Base-by-base conservation (phyloP, 2,888 invertebrate species). In the Merodon equestris region DNA sequence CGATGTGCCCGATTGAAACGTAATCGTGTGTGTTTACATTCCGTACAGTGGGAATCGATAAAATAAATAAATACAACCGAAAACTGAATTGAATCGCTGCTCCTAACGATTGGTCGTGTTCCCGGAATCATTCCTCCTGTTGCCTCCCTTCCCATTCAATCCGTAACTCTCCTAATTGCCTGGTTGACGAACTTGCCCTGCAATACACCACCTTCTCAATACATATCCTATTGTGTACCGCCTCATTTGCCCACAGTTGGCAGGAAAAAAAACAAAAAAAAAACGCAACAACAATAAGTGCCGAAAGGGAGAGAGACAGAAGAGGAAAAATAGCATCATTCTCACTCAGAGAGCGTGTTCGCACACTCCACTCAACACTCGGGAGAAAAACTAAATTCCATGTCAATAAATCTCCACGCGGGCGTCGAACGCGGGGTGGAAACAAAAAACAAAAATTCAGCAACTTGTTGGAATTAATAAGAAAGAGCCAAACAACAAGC, bases 401-500 rank as follows among this genome's bases (percentile, higher is more conserved):
- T 34, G 14, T 34, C n/a, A 57, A 10, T 2, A 7, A 27, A 4
- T 2, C 27, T 7, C 27, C 27, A 27, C 27, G 27, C 27, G 27
- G 27, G 27, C 27, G 27, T 7, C 27, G 27, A 4, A 7, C 27
- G 27, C 27, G 7, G 27, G 2, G 27, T 7, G 2, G 50, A 68
- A 50, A 58, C 1, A 54, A 40, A 58, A 67, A 63, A 50, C 1
- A 45, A 42, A 12, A 45, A 50, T 50, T 44, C 68, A 60, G 74
- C 79, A 74, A 79, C 79, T 79, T 79, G 79, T 79, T 79, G 74
- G 74, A 79, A 79, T 79, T 60, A 68, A 58, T 73, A 58, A 63
- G 71, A 74, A 44, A 61, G 63, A 74, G 51, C 60, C 66, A 77
- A 77, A 73, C 56, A 79, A 40, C n/a, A 40, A 40, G 10, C 10